Base-by-base conservation (phyloP, 1,140 invertebrate species). In the Aphidius ervi region DNA sequence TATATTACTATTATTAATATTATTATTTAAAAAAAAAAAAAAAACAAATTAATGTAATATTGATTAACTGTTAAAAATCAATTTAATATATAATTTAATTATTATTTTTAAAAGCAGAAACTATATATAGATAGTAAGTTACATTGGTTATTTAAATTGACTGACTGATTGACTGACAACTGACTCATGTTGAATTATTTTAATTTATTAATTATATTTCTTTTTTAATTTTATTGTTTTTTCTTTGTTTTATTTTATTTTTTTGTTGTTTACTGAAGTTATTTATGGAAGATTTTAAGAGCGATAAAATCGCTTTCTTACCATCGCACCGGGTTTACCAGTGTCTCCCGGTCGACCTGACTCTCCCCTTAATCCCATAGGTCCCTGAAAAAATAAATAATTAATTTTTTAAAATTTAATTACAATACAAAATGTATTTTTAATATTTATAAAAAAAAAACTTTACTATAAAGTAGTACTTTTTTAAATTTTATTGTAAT, bases 361-460 rank as follows among this genome's bases (percentile, higher is more conserved):
- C 80, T 93, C 92, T 63, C 92, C 92, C 76, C 90, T 86, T 67
- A 94, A 82, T 70, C 92, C 92, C 86, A 94, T 93, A 43, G 93
- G 92, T 73, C 93, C 92, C 91, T 93, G 74, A 50, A 77, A 78
- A 16, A 64, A 67, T 47, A 71, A 61, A 65, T 46, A 65, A 37
- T 47, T 49, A 56, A 31, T 10, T 50, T 37, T 53, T 41, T 43
- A 40, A 16, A 16, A 50, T 55, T n/a, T 46, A 2, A 16, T 31
- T 52, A 2, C 9, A 8, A 23, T 23, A n/a, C 7, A 6, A 52
- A 31, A 52, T 31, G 31, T 31, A 49, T 9, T 49, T 4, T 46
- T 9, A 46, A 46, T 46, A 46, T 46, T 48, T n/a, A 48, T 6
- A 52, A 4, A 52, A 31, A 52, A 42, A 37, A 31, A 37, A 37